Evolutionary conservation across 2,888 invertebrate genomes (phyloP).

Genomic region (Pollenia labialis): DNA sequence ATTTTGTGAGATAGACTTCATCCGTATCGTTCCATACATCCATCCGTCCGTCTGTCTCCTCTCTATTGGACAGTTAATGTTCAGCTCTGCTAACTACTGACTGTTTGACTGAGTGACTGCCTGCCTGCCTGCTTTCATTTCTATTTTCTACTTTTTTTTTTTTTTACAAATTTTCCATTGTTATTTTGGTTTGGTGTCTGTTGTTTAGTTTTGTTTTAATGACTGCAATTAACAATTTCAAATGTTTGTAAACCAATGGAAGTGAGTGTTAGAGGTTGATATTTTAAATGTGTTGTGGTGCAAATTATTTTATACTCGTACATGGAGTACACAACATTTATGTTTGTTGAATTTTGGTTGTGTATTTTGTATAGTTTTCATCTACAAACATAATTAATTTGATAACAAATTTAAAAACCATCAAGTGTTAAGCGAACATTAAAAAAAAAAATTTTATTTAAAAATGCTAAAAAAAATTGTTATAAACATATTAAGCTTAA

Average conservation of each 20-base stretch:
- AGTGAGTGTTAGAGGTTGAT: conserved; percentile 51
- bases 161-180: neutral
- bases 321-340: too few species aligned
- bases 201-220: conserved; percentile 36
- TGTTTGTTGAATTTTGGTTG: neutral
- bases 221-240: conserved; percentile 32
- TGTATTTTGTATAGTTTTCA: neutral
- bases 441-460: neutral
- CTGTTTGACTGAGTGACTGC: conserved; percentile 22
- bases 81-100: conserved; percentile 50
- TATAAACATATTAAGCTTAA: neutral
- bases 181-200: conserved; percentile 4
- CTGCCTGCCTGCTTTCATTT: conserved; percentile 51
- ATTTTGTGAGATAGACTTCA: neutral
- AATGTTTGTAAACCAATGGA: conserved; percentile 30
- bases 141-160: conserved; percentile 47
- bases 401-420: conserved; percentile 11
- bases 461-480: neutral
- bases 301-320: neutral
- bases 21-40: neutral
- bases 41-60: neutral
- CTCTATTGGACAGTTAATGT: conserved; percentile 32
- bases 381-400: conserved; percentile 8
- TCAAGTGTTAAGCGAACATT: neutral
- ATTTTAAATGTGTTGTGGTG: neutral